Conservation (phyloP, 2,888 invertebrate species). For the Trilocha varians region DNA sequence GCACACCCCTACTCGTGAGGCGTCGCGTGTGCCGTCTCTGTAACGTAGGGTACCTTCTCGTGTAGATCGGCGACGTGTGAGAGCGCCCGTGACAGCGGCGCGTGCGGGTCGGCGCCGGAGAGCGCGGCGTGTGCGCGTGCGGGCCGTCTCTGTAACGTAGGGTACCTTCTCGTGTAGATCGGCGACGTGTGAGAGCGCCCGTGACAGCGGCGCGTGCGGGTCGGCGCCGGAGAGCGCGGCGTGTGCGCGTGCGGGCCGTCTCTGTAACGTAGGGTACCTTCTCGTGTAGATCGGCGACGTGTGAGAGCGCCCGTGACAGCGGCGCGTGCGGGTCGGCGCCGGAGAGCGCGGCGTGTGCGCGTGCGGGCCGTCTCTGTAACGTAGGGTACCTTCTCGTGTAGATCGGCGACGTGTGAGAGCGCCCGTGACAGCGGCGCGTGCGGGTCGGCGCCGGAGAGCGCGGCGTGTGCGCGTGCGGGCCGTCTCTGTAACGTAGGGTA, state of each 20-base stretch:
- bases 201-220: slow-evolving; percentile 91
- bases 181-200: slow-evolving; percentile 81
- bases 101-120: slow-evolving; percentile 94
- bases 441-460: slow-evolving; percentile 92
- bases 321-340: slow-evolving; percentile 95
- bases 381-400: slow-evolving; percentile 59
- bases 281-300: slow-evolving; percentile 57
- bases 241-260: slow-evolving; percentile 92
- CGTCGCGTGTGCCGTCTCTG: too few relatives aligned
- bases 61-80: slow-evolving; percentile 69
- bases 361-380: slow-evolving; percentile 88
- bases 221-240: slow-evolving; percentile 90
- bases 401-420: slow-evolving; percentile 77
- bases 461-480: slow-evolving; percentile 79
- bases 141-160: too few relatives aligned
- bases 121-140: slow-evolving; percentile 89
- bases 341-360: slow-evolving; percentile 77
- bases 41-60: slow-evolving; percentile 59
- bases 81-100: slow-evolving; percentile 88
- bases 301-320: slow-evolving; percentile 85
- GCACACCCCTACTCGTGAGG: too few relatives aligned
- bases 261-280: slow-evolving; percentile 77
- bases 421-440: slow-evolving; percentile 89
- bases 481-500: slow-evolving; percentile 88
- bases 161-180: slow-evolving; percentile 46